Evolutionary conservation across 2,797 vertebrate species (phyloP).

Genomic region (Pantherophis alleghaniensis): DNA sequence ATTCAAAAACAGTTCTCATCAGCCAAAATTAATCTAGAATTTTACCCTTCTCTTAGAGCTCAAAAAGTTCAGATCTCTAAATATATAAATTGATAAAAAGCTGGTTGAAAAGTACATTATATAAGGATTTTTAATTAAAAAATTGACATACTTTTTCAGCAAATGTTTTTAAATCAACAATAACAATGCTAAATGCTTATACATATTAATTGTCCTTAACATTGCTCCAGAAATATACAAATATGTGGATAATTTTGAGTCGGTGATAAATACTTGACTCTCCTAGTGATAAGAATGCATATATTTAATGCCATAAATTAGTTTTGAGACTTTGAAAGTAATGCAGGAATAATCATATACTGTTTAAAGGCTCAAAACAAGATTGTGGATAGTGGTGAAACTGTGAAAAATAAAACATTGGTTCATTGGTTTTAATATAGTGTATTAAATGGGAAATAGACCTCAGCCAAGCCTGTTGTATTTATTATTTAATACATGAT

Average conservation of each 20-base stretch:
- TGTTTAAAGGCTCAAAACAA: neutral
- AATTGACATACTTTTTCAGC: neutral
- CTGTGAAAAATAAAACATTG: neutral
- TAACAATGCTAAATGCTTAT: neutral
- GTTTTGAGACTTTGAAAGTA: neutral
- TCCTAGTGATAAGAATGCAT: neutral
- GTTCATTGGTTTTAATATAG: neutral
- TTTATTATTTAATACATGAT: neutral
- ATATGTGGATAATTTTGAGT: neutral
- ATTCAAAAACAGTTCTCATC: neutral
- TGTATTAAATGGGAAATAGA: neutral
- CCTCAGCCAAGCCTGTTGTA: neutral
- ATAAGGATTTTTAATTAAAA: neutral
- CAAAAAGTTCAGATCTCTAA: neutral
- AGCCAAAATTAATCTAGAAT: neutral
- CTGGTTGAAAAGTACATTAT: neutral
- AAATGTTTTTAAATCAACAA: neutral
- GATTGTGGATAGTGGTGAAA: neutral
- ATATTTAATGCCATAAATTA: neutral
- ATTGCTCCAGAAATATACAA: neutral
- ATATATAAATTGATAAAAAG: neutral
- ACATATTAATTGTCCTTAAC: no score
- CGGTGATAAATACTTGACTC: neutral
- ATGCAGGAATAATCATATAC: neutral
- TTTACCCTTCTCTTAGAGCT: neutral